Percentiles rank a stretch among this genome's conserved stretches.
Evolutionary conservation across 1,140 invertebrate species (phyloP).

Genomic region (Pseudoatta argentina): DNA sequence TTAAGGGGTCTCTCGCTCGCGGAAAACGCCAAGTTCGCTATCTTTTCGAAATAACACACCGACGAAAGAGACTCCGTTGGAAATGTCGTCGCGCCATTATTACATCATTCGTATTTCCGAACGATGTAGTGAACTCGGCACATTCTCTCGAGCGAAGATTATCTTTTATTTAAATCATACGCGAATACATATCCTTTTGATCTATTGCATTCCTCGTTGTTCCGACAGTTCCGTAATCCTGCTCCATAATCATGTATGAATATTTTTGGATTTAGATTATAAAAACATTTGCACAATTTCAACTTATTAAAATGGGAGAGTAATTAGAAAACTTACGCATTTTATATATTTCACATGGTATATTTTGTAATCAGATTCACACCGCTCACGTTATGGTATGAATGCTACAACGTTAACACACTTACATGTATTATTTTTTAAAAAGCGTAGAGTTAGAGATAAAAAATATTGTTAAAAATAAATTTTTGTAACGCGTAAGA

Average conservation of each 20-base stretch:
- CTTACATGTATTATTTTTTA: constrained; percentile 20
- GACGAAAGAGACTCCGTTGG: constrained; percentile 14
- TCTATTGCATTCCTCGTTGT: background rate
- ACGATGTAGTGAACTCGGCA: background rate
- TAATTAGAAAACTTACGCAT: constrained; percentile 42
- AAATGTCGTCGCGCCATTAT: constrained; percentile 44
- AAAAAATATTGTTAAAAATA: constrained; percentile 47
- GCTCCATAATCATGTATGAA: background rate
- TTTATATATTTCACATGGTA: background rate
- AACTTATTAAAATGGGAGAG: constrained; percentile 35
- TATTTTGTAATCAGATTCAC: constrained; percentile 18
- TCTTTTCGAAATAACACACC: constrained; percentile 48
- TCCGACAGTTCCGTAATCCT: constrained; percentile 6
- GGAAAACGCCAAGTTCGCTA: constrained; percentile 51
- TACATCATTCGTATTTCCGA: constrained; percentile 49
- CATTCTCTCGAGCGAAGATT: background rate
- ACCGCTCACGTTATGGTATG: background rate
- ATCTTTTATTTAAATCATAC: constrained; percentile 46
- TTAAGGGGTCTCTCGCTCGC: constrained; percentile 39
- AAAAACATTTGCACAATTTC: background rate
- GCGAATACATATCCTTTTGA: background rate
- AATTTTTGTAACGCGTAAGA: constrained; percentile 38
- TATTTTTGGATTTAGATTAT: constrained; percentile 26
- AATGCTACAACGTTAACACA: constrained; percentile 7
- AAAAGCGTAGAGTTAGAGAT: background rate